These are phyloP conservation scores for Phoeniculus purpureus DNA, from an alignment of 2,797 vertebrate genomes.

Conservation along the genomic window DNA sequence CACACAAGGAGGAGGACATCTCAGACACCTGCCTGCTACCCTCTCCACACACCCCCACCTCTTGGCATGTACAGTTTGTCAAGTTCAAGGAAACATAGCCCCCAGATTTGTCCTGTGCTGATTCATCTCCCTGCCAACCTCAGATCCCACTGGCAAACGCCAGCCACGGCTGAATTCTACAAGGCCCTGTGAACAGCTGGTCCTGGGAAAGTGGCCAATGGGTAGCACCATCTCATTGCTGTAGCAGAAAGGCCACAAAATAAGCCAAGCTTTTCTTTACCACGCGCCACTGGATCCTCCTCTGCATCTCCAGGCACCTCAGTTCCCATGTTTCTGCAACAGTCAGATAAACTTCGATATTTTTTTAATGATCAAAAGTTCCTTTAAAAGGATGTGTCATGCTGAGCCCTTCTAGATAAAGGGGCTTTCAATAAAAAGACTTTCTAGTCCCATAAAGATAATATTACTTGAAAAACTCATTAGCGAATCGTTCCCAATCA, in stretches of 20 bases:
- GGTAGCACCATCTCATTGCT: neutral
- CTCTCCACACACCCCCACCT: neutral
- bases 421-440: neutral
- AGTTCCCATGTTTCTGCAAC: neutral
- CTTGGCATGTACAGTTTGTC: neutral
- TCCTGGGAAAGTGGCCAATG: neutral
- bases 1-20: neutral
- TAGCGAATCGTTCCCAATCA: neutral
- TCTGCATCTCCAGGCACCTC: neutral
- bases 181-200: fast-evolving
- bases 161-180: fast-evolving
- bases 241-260: neutral
- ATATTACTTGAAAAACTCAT: neutral
- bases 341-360: neutral
- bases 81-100: neutral
- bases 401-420: neutral
- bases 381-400: neutral
- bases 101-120: neutral
- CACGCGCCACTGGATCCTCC: neutral
- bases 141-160: fast-evolving
- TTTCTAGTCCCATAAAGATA: neutral
- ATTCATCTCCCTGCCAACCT: neutral
- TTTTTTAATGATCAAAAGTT: neutral
- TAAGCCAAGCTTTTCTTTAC: neutral
- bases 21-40: neutral